These are phyloP conservation scores for Bellardia bayeri DNA, from an alignment of 2,888 invertebrate genomes.

Conservation along the genomic window DNA sequence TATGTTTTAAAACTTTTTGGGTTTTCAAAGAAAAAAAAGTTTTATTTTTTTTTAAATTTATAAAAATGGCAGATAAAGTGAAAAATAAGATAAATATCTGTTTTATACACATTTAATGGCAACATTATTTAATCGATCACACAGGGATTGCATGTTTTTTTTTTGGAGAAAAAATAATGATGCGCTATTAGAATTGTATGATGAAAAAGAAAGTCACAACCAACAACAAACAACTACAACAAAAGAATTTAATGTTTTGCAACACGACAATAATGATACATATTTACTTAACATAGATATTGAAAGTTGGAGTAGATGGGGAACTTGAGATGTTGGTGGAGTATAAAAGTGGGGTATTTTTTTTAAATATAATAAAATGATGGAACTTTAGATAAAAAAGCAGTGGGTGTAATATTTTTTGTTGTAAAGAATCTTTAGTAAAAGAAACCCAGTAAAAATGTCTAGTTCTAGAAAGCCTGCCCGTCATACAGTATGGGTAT, in stretches of 20 bases:
- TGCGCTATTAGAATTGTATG: constrained; percentile 62
- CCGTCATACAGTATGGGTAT: no score
- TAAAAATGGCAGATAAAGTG: constrained; percentile 48
- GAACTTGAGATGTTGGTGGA: not conserved
- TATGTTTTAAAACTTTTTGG: constrained; percentile 40
- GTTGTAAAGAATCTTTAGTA: not conserved
- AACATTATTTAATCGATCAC: constrained; percentile 69
- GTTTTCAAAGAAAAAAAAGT: constrained; percentile 9
- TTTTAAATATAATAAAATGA: not conserved
- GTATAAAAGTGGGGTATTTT: not conserved
- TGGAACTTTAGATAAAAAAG: not conserved
- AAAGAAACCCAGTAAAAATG: no score
- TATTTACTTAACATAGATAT: not conserved
- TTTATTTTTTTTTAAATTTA: constrained; percentile 46
- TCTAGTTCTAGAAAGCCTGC: no score
- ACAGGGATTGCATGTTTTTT: constrained; percentile 67
- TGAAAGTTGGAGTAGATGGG: constrained; percentile 9
- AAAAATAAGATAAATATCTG: constrained; percentile 67
- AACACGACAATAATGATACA: constrained; percentile 31
- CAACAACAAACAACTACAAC: constrained; percentile 35
- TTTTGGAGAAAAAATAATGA: constrained; percentile 59
- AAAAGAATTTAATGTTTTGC: constrained; percentile 48
- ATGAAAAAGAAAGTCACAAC: constrained; percentile 52
- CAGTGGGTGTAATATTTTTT: not conserved
- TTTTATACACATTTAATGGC: constrained; percentile 64